A percentile compares a stretch with the other conserved stretches of the same genome.
Conservation (phyloP, 1,140 invertebrate genomes). For the Drosophila kepulauana region DNA sequence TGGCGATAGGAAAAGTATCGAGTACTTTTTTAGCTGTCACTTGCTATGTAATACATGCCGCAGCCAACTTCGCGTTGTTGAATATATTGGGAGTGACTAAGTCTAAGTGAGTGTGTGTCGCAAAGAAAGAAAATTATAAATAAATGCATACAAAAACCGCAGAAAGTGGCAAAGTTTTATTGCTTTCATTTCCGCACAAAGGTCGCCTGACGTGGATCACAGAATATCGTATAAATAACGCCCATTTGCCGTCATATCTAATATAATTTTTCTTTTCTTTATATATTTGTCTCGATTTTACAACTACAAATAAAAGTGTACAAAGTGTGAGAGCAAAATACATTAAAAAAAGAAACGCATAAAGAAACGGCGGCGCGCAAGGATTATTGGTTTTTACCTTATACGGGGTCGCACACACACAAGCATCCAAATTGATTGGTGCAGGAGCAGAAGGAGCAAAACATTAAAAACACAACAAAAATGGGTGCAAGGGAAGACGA, state of each 20-base stretch:
- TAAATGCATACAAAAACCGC: constrained; percentile 59
- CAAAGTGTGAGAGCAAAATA: constrained; percentile 75
- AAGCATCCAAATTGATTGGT: constrained; percentile 48
- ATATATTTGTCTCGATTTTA: constrained; percentile 59
- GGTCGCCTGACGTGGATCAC: constrained; percentile 15
- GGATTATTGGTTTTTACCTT: constrained; percentile 78
- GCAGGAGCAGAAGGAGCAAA: constrained; percentile 43
- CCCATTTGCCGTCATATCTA: constrained; percentile 52
- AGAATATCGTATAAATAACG: constrained; percentile 10
- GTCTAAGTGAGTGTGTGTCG: constrained; percentile 72
- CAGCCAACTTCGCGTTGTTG: constrained; percentile 57
- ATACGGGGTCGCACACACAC: constrained; percentile 34
- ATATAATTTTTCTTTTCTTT: constrained; percentile 79
- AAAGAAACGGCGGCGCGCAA: constrained; percentile 73
- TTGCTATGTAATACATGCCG: constrained; percentile 57
- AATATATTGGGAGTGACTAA: constrained; percentile 79
- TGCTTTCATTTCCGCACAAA: constrained; percentile 29
- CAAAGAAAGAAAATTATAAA: constrained; percentile 76
- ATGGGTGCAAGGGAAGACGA: constrained; percentile 99
- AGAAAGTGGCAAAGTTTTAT: constrained; percentile 44
- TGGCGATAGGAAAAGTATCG: constrained; percentile 43
- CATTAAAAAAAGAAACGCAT: constrained; percentile 63
- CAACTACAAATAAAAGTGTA: constrained; percentile 78
- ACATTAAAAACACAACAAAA: constrained; percentile 84
- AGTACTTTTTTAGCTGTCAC: constrained; percentile 41